Percentiles rank a stretch among this genome's conserved stretches.
Evolutionary conservation across 53 echinoderm and acorn worm species (phyloP).

Genomic region (Luidia sarsii): DNA sequence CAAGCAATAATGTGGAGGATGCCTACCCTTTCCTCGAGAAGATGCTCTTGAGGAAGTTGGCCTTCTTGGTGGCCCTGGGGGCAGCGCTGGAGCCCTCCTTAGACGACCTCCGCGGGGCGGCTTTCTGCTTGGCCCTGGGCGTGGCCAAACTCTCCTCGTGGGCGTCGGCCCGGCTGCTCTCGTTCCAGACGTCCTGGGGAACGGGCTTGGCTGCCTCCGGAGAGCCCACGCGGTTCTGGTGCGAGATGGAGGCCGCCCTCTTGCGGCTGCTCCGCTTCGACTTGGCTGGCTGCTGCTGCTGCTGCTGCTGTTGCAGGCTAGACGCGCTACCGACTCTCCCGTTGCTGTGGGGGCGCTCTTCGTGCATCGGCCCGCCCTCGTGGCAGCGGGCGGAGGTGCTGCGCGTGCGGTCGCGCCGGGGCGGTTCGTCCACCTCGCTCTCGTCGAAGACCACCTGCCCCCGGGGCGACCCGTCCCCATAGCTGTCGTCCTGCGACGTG

Average conservation of each 20-base stretch:
- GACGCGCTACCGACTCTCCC: too few relatives aligned
- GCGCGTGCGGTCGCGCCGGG: not conserved
- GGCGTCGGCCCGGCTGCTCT: not conserved
- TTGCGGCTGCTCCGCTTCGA: not conserved
- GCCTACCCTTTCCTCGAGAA: conserved; percentile 52
- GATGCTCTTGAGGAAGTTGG: conserved; percentile 29
- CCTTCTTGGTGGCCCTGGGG: conserved; percentile 14
- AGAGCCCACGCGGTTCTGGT: not conserved
- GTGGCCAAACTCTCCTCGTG: not conserved
- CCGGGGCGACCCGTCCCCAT: not conserved
- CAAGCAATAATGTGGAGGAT: too few relatives aligned
- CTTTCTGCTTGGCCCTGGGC: conserved; percentile 11
- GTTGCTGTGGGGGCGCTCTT: too few relatives aligned
- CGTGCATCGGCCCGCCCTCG: not conserved
- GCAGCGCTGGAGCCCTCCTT: not conserved
- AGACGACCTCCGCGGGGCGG: not conserved
- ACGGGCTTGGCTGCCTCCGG: conserved; percentile 4
- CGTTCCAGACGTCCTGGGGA: conserved; percentile 23
- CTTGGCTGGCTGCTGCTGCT: not conserved
- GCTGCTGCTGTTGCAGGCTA: too few relatives aligned
- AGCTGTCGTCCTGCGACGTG: not conserved
- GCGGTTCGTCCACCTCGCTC: not conserved
- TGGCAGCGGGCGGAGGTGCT: not conserved
- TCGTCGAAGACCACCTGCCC: not conserved
- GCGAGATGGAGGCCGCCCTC: not conserved